Evolutionary conservation across 2,113 vertebrate genomes (phyloP), one percentile per base, ranked within the genome.

Genomic region (Rhinolophus sinicus): DNA sequence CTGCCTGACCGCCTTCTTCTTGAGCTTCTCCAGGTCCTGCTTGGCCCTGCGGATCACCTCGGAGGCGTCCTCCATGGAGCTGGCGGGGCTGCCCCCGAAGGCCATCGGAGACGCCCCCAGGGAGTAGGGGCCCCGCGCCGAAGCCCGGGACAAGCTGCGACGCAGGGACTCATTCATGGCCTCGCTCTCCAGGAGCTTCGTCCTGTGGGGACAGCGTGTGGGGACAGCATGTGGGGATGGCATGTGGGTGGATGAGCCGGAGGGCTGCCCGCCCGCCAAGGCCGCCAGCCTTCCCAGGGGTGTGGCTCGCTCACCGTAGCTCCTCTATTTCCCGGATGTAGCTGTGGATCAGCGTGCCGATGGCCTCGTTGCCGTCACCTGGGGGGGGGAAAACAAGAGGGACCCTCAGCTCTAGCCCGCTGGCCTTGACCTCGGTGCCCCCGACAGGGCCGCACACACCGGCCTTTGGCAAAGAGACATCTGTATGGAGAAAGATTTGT

Each of bases 261-360:
- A 24, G 58, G 58, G 24, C 58, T 8, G 26, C 60, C 60, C 26
- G 21, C 69, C 1, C 1, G 30, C 81, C 16, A 1, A 33, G 6
- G 15, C 16, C 73, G 35, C 14, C 13, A 0, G 26, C 11, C 47
- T 12, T 11, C 96, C 50, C 47, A 13, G 30, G 26, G 1, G 12
- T 38, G 99, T 97, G 97, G 3, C 88, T 35, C 47, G 30, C 95
- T 98, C 96, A 99, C 99, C 99, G 99, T 11, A 99, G 98, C 96
- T 99, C 99, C 95, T 99, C 99, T 1, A 99, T 99, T 98, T 99
- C 99, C 85, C 99, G 97, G 97, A 99, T 99, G 97, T 99, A 99
- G 97, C 99, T 99, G 98, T 99, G 99, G 96, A 99, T 99, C 75
- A 99, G 98, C 69, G 98, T 89, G 0, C 99, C 99, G 0, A 99